Conservation (phyloP, 2,888 invertebrate genomes). For the Gryllus longicercus region DNA sequence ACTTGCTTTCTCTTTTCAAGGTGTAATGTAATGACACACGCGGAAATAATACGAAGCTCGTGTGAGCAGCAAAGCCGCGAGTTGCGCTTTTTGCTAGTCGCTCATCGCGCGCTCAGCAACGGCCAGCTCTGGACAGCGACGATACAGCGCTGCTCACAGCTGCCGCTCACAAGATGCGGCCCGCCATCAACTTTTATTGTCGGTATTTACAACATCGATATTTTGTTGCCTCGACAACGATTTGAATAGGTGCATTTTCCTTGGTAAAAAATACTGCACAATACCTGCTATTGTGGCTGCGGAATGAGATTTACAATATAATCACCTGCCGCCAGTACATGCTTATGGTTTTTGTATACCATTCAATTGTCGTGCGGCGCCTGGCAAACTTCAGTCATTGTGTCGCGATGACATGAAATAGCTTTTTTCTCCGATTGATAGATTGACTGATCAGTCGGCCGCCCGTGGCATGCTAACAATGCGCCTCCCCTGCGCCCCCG, state of each 20-base stretch:
- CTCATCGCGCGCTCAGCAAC: too few species aligned
- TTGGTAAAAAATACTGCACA: not conserved
- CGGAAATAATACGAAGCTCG: too few species aligned
- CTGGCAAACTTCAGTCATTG: slow-evolving; percentile 1
- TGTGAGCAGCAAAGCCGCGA: too few species aligned
- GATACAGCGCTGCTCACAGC: not conserved
- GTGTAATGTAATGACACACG: too few species aligned
- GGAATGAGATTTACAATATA: slow-evolving; percentile 5
- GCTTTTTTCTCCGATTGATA: slow-evolving; percentile 6
- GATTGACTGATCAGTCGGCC: slow-evolving; percentile 8
- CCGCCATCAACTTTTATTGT: not conserved
- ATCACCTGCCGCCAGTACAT: slow-evolving; percentile 7
- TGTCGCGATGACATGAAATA: not conserved
- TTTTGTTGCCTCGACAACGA: not conserved
- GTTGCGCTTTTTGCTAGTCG: too few species aligned
- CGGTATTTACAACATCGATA: not conserved
- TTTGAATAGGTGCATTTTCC: not conserved
- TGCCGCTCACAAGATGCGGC: not conserved
- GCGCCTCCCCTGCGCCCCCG: not conserved
- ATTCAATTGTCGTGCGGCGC: not conserved
- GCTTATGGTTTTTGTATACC: slow-evolving; percentile 4
- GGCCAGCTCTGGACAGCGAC: not conserved
- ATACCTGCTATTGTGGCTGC: not conserved
- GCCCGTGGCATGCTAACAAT: slow-evolving; percentile 3
- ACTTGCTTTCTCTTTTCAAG: too few species aligned